Base-by-base conservation (phyloP, 2,797 vertebrate species). In the Acipenser transmontanus region DNA sequence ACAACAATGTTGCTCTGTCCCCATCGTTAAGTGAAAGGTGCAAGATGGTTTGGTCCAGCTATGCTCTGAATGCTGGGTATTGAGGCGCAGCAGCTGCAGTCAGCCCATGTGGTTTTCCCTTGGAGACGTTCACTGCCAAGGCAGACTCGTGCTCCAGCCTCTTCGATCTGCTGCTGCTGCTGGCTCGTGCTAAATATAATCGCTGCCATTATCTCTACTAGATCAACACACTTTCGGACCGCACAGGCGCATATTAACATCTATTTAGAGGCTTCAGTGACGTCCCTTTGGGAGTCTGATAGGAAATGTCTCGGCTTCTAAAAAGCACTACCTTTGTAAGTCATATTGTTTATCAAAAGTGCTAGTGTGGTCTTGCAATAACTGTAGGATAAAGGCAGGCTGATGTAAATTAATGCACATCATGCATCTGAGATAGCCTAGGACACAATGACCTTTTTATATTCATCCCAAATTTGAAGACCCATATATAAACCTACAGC, bases 1-100 rank as follows among this genome's bases (percentile, higher is more conserved):
- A 34, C 17, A 20, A 47, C 63, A 65, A 54, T 48, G 4, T 7
- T 7, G 4, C n/a, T 52, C 50, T 51, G 61, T 63, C 9, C 54
- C 54, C 54, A 57, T 11, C 12, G 54, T 13, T 11, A 7, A 11
- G 11, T 57, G 54, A n/a, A 57, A 57, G 54, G 54, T n/a, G 13
- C 54, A n/a, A 57, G 54, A 14, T 4, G 34, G 34, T 34, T 34
- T 34, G 34, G 34, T 34, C 34, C 34, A 34, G 34, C 34, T 34
- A 34, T 34, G 34, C 54, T 57, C 11, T 57, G 54, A 57, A 57
- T 57, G 54, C 54, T 57, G 54, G 54, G 9, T 57, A 65, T 65
- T 65, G 20, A 47, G 7, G 11, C 1, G 52, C 63, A 56, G 12
- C 9, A 57, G 54, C 54, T 11, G 54, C 12, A 57, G 9, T 11